Percentiles rank a stretch among this genome's conserved stretches.
phyloP scores from a whole-genome alignment of 2,888 invertebrate genomes.

The Lithophane leautieri region DNA sequence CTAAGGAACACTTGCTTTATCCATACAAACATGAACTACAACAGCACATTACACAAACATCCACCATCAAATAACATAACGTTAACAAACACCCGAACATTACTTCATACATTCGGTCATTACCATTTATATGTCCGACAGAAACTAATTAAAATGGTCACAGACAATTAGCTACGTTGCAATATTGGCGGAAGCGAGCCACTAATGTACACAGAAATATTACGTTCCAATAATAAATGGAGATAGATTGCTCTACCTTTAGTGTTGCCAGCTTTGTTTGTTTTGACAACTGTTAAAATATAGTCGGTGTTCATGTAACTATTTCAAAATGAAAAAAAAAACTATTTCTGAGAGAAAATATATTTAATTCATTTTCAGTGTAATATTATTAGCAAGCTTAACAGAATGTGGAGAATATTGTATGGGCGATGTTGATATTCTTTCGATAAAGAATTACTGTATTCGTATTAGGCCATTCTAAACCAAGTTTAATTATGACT shows the following conservation, averaged over 20 bases:
- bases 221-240: conserved; percentile 44
- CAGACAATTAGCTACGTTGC: conserved; percentile 72
- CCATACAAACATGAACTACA: not conserved
- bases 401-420: not conserved
- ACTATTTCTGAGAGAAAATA: not conserved
- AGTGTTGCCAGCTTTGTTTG: conserved; percentile 6
- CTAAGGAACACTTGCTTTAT: not conserved
- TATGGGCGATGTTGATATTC: not conserved
- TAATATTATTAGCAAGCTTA: not conserved
- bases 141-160: conserved; percentile 74
- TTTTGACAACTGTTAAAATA: conserved; percentile 10
- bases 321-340: not conserved
- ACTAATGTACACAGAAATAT: conserved; percentile 66
- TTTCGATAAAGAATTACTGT: not conserved
- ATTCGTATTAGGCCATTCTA: not conserved
- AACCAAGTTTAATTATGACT: not conserved
- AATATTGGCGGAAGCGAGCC: conserved; percentile 67
- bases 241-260: conserved; percentile 40
- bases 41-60: conserved; percentile 18
- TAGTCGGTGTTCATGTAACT: not conserved
- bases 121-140: conserved; percentile 69
- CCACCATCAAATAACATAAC: conserved; percentile 43
- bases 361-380: not conserved
- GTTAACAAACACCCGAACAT: conserved; percentile 49
- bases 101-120: conserved; percentile 60